Base-by-base conservation (phyloP, 2,888 invertebrate species). In the Brenthis hecate region DNA sequence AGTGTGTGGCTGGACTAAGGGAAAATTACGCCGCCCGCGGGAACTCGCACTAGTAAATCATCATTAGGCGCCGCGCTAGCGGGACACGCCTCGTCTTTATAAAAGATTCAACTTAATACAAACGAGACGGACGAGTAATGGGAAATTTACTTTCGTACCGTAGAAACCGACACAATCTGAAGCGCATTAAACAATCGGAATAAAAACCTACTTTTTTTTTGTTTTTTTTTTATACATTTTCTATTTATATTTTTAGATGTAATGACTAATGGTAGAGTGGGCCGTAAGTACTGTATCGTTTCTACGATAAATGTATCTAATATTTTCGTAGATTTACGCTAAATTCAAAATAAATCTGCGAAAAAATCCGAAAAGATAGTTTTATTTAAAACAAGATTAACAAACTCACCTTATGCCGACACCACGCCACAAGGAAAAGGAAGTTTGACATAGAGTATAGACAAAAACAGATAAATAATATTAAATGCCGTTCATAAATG, bases 391-490 rank as follows among this genome's bases (percentile, higher is more conserved):
- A 80, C 78, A 80, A 81, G 80, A 78, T 74, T 74, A 58, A 72
- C 74, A 73, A 82, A 87, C 92, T 92, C 87, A 92, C 92, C 92
- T 92, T 88, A 91, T 77, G 83, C 90, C 87, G 89, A 85, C 91
- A 92, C 92, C 92, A 92, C 92, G 89, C 91, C 84, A 91, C 89
- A 87, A 84, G 88, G 87, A 88, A 91, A 92, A 91, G 88, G 88
- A 87, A 88, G 74, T 69, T 72, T 28, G 28, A 28, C 28, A n/a
- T n/a, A 28, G 28, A 28, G 28, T 4, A 28, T 28, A 28, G 28
- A 28, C 28, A 28, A 28, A 4, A 4, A 28, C 28, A 28, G 28
- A 28, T 28, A 28, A 28, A 28, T 28, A 28, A 28, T 28, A 28
- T 28, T 4, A 28, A 28, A 28, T 4, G 28, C 28, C 28, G 28